Percentiles rank a stretch among this genome's conserved stretches.
Conservation (phyloP, 2,113 vertebrate genomes). For the Ctenodactylus gundi region DNA sequence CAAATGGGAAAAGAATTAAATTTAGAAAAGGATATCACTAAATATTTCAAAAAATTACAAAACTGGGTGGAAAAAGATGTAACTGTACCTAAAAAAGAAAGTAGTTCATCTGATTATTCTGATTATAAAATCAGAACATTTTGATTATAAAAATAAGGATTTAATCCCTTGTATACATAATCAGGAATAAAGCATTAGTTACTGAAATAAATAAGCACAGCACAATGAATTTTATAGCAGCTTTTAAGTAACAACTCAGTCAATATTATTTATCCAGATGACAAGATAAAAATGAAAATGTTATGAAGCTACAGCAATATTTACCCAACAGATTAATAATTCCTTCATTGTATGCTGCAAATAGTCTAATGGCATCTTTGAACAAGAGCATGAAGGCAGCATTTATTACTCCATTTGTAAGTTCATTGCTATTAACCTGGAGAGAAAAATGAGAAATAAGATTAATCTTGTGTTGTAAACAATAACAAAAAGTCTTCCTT, state of each 20-base stretch:
- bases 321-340: slow-evolving; percentile 99
- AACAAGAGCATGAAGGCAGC: slow-evolving; percentile 99
- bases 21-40: neutral
- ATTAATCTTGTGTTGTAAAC: slow-evolving; percentile 53
- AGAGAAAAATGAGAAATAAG: slow-evolving; percentile 61
- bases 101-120: neutral
- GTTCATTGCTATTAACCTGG: slow-evolving; percentile 98
- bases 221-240: neutral
- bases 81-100: neutral
- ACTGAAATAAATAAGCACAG: neutral
- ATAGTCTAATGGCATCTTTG: slow-evolving; percentile 99
- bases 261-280: neutral
- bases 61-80: neutral
- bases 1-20: neutral
- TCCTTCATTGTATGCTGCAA: slow-evolving; percentile 98
- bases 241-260: slow-evolving; percentile 32
- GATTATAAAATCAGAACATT: slow-evolving; percentile 4
- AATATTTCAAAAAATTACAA: slow-evolving; percentile 8
- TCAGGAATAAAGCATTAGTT: neutral
- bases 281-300: slow-evolving; percentile 52
- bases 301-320: slow-evolving; percentile 55
- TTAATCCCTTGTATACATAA: slow-evolving; percentile 1
- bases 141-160: neutral
- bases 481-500: slow-evolving; percentile 3
- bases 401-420: slow-evolving; percentile 99